Base-by-base conservation (phyloP, 1,140 invertebrate species). In the Drosophila sulfurigaster region DNA sequence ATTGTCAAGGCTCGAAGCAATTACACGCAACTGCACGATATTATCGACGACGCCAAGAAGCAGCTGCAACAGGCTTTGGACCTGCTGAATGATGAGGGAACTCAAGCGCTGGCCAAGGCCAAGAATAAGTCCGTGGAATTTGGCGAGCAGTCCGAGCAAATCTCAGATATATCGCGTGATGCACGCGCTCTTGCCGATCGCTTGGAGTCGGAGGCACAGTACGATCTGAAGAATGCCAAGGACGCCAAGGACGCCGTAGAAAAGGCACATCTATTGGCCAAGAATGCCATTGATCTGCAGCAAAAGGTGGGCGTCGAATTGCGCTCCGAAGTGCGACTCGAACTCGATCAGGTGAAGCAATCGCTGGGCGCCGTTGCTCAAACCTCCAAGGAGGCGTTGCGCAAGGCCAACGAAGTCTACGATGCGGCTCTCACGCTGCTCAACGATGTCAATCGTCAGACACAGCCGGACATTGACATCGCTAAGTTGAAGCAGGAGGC, bases 151-250 rank as follows among this genome's bases (percentile, higher is more conserved):
- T 98, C 97, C 13, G 94, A 96, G 20, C 95, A 97, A 79, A 99
- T 99, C 96, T 98, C 98, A 1, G 94, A 95, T 11, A 97, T 99
- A 49, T 97, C 98, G 0, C 95, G 97, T 65, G 96, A 98, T 91
- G 97, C 98, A 3, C 94, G 98, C 16, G 92, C 95, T 10, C 82
- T 97, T 2, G 97, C 97, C 1, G 96, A 98, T 76, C 94, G 95
- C 93, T 95, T 96, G 68, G 95, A 95, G 83, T 94, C 95, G 2
- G 95, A 98, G 81, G 97, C 97, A 0, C 94, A 95, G 45, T 95
- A 95, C 71, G 97, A 99, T 68, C 94, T 95, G 74, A 93, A 94
- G 30, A 94, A 96, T 52, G 97, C 97, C 1, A 95, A 96, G 70
- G 95, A 96, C 77, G 97, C 98, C 0, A 94, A 96, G 52, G 97